Evolutionary conservation across 2,888 invertebrate genomes (phyloP).

Genomic region (Pollenia angustigena): DNA sequence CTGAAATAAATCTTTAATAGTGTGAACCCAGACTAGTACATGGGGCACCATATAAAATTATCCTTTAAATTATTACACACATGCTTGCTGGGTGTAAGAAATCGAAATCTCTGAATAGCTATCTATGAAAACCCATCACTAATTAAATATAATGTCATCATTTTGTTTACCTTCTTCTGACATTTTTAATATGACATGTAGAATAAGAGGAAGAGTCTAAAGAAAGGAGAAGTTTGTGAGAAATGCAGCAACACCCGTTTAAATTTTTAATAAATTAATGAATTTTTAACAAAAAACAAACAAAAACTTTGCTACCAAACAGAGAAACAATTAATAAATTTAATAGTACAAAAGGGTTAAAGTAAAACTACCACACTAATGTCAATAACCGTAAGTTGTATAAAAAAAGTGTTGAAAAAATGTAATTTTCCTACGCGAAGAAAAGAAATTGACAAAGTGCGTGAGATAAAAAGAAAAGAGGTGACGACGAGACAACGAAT

Average conservation of each 20-base stretch:
- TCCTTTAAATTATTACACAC: too few relatives aligned
- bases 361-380: slow-evolving; percentile 80
- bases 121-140: slow-evolving; percentile 29
- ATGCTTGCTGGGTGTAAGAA: too few relatives aligned
- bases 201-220: slow-evolving; percentile 25
- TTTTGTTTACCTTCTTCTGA: slow-evolving; percentile 16
- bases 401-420: slow-evolving; percentile 37
- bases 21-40: too few relatives aligned
- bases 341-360: slow-evolving; percentile 71
- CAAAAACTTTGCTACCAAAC: slow-evolving; percentile 41
- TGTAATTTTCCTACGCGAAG: slow-evolving; percentile 51
- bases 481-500: slow-evolving; percentile 39
- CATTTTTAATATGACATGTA: slow-evolving; percentile 34
- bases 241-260: slow-evolving; percentile 75
- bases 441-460: slow-evolving; percentile 70
- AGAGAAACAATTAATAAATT: slow-evolving; percentile 60
- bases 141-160: slow-evolving; percentile 48
- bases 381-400: slow-evolving; percentile 83
- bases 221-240: slow-evolving; percentile 69
- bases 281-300: slow-evolving; percentile 45
- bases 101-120: background rate
- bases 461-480: slow-evolving; percentile 61
- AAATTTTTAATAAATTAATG: slow-evolving; percentile 74
- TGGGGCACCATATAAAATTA: too few relatives aligned
- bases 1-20: too few relatives aligned